These are phyloP conservation scores for Ciconia nigra DNA, from an alignment of 2,797 vertebrate species.

Conservation along the genomic window DNA sequence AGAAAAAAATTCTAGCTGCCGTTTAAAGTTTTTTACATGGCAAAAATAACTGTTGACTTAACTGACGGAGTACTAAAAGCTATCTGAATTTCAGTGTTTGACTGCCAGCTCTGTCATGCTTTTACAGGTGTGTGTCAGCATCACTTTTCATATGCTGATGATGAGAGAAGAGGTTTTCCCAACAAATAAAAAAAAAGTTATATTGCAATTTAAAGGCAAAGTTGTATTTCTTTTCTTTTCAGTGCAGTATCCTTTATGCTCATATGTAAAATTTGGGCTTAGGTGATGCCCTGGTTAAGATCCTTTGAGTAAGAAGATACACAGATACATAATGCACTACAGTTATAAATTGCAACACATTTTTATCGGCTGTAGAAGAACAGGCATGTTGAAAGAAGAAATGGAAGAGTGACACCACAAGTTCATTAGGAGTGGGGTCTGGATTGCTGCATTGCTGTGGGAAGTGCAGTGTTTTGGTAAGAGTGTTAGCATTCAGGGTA, in stretches of 20 bases:
- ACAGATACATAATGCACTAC: background rate
- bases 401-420: background rate
- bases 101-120: background rate
- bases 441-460: background rate
- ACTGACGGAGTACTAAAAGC: background rate
- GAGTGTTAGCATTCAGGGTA: too few relatives aligned
- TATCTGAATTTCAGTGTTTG: background rate
- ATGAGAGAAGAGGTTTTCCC: background rate
- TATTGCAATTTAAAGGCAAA: background rate
- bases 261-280: background rate
- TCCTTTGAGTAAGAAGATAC: background rate
- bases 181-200: background rate
- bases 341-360: background rate
- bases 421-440: fast-evolving
- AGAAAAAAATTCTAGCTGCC: background rate
- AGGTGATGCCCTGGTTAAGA: background rate
- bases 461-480: background rate
- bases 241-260: background rate
- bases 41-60: background rate
- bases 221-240: background rate
- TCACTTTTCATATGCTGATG: background rate
- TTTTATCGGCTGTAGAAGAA: background rate
- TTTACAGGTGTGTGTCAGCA: background rate
- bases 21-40: background rate
- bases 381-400: background rate